A percentile compares a stretch with the other conserved stretches of the same genome.
These are phyloP conservation scores for Myotis yumanensis DNA, from an alignment of 2,113 vertebrate species.

Conservation along the genomic window DNA sequence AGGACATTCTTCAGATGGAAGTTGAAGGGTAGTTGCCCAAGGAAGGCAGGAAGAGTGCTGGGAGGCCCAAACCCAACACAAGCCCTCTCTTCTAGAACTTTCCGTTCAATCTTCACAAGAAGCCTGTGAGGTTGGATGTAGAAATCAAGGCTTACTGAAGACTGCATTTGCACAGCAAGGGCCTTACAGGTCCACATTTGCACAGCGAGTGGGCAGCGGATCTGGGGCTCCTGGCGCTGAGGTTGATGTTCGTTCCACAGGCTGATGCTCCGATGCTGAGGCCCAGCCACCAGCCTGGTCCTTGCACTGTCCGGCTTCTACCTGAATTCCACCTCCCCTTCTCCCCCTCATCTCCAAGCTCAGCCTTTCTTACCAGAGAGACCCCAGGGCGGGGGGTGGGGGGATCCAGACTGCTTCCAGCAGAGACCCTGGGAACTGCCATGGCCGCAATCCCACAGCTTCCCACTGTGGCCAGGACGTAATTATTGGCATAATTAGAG, in stretches of 20 bases:
- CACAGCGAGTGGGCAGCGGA: neutral
- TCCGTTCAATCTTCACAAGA: neutral
- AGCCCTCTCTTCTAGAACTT: neutral
- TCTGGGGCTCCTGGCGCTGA: neutral
- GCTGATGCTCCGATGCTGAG: neutral
- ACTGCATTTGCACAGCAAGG: neutral
- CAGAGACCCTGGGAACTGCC: neutral
- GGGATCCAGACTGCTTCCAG: neutral
- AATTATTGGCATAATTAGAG: slow-evolving; percentile 67
- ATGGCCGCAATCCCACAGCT: slow-evolving; percentile 1
- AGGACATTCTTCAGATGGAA: neutral
- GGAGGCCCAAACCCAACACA: neutral
- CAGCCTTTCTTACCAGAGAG: neutral
- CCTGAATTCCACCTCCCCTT: neutral
- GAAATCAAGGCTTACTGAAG: neutral
- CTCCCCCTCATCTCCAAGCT: neutral
- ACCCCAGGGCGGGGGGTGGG: too few relatives aligned
- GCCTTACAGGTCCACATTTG: neutral
- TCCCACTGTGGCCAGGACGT: slow-evolving; percentile 48
- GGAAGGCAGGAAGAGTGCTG: neutral
- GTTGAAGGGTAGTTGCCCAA: neutral
- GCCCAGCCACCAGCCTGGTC: neutral
- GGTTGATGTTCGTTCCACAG: neutral
- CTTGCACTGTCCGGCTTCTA: neutral
- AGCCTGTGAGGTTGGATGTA: neutral